A percentile compares a stretch with the other conserved stretches of the same genome.
These are phyloP conservation scores for Rhopalosiphum padi DNA, from an alignment of 1,140 invertebrate species.

Conservation along the genomic window DNA sequence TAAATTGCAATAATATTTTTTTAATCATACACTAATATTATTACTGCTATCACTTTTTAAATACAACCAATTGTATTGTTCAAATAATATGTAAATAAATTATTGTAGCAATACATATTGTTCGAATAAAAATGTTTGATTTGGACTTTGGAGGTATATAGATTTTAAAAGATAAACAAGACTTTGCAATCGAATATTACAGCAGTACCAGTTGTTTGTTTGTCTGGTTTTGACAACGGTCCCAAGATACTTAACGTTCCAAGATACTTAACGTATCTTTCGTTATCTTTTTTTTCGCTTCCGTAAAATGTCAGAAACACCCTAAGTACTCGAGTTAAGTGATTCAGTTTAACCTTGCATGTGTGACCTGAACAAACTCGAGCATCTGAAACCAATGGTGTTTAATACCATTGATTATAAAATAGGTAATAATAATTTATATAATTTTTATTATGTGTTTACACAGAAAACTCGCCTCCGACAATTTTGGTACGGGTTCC, in stretches of 20 bases:
- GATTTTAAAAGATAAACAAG: slow-evolving; percentile 16
- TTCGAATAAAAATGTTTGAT: not conserved
- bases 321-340: slow-evolving; percentile 11
- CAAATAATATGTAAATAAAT: not conserved
- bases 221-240: slow-evolving; percentile 49
- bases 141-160: not conserved
- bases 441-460: slow-evolving; percentile 39
- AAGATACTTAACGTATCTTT: slow-evolving; percentile 38
- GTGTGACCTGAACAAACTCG: not conserved
- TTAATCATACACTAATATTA: not conserved
- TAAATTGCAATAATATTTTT: not conserved
- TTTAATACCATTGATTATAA: not conserved
- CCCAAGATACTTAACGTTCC: slow-evolving; percentile 27
- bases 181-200: slow-evolving; percentile 6
- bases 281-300: slow-evolving; percentile 18
- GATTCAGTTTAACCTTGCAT: slow-evolving; percentile 25
- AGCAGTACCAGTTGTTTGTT: slow-evolving; percentile 16
- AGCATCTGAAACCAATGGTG: not conserved
- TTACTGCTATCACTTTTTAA: not conserved
- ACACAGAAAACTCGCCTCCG: slow-evolving; percentile 80
- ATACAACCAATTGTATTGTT: not conserved
- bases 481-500: slow-evolving; percentile 81
- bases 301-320: slow-evolving; percentile 49
- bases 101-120: not conserved
- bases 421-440: slow-evolving; percentile 18